Conservation (phyloP, 1,140 invertebrate genomes). For the Cydia fagiglandana region DNA sequence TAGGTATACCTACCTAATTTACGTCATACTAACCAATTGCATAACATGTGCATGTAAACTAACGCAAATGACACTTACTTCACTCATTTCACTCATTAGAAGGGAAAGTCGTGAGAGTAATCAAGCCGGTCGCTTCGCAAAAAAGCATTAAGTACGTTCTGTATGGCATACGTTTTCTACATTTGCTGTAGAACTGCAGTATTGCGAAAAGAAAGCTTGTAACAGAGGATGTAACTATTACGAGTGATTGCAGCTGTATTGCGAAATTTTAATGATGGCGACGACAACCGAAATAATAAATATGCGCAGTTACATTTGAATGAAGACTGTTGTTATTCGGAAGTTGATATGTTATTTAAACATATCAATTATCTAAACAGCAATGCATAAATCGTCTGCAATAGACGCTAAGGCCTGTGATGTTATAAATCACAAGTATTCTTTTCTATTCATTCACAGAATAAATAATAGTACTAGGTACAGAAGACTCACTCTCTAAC, state of each 20-base stretch:
- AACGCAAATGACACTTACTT: neutral
- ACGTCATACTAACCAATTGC: neutral
- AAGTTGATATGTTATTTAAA: too few relatives aligned
- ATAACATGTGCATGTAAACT: conserved; percentile 6
- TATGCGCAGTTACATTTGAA: neutral
- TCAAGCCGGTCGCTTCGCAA: neutral
- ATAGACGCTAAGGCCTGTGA: too few relatives aligned
- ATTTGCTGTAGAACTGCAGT: neutral
- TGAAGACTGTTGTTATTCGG: too few relatives aligned
- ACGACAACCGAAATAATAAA: neutral
- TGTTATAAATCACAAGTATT: too few relatives aligned
- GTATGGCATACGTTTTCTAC: neutral
- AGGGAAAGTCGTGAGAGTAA: conserved; percentile 25
- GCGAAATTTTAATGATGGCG: conserved; percentile 9
- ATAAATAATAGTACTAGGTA: too few relatives aligned
- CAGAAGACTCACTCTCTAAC: too few relatives aligned
- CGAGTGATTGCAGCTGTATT: neutral
- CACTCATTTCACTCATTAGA: conserved; percentile 25
- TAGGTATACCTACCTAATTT: neutral
- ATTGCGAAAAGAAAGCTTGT: conserved; percentile 28
- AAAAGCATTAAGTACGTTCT: neutral
- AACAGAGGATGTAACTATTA: neutral
- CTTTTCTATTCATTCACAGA: too few relatives aligned
- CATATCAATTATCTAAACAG: too few relatives aligned
- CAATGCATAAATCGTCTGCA: too few relatives aligned